These are phyloP conservation scores for Pseudochaenichthys georgianus DNA, from an alignment of 2,797 vertebrate genomes.

Conservation along the genomic window DNA sequence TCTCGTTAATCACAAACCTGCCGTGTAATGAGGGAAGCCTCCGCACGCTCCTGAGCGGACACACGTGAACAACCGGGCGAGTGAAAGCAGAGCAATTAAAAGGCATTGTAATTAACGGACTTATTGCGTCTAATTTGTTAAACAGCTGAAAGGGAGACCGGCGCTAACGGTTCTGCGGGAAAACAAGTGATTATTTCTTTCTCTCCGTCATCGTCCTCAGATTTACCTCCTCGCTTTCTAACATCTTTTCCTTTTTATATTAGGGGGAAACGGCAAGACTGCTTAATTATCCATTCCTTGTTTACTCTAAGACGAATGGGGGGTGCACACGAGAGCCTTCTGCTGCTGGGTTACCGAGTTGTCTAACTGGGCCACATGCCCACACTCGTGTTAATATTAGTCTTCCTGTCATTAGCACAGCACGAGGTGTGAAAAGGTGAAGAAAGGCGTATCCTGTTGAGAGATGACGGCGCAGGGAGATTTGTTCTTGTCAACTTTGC, in stretches of 20 bases:
- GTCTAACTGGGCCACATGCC: constrained; percentile 48
- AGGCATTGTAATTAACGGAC: constrained; percentile 77
- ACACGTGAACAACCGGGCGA: constrained; percentile 36
- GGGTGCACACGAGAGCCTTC: background rate
- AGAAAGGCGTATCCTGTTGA: constrained; percentile 14
- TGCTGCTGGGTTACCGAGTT: constrained; percentile 25
- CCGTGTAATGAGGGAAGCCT: constrained; percentile 75
- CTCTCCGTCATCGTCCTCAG: constrained; percentile 21
- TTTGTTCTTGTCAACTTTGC: constrained; percentile 32
- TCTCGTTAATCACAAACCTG: constrained; percentile 82
- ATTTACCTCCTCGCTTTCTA: constrained; percentile 28
- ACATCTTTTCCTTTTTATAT: constrained; percentile 32
- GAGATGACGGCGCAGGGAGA: constrained; percentile 6
- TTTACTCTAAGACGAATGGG: constrained; percentile 32
- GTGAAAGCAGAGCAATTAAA: constrained; percentile 79
- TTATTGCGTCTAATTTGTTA: constrained; percentile 81
- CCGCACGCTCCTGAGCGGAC: constrained; percentile 39
- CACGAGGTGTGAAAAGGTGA: constrained; percentile 12
- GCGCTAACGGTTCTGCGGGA: constrained; percentile 9
- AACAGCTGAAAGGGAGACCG: constrained; percentile 67
- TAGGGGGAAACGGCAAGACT: constrained; percentile 19
- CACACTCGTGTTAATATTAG: constrained; percentile 16
- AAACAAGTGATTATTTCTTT: constrained; percentile 36
- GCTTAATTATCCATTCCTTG: constrained; percentile 57
- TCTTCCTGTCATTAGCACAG: constrained; percentile 24